Base-by-base conservation (phyloP, 35 echinoderm and acorn worm species). In the Stichopus chloronotus region DNA sequence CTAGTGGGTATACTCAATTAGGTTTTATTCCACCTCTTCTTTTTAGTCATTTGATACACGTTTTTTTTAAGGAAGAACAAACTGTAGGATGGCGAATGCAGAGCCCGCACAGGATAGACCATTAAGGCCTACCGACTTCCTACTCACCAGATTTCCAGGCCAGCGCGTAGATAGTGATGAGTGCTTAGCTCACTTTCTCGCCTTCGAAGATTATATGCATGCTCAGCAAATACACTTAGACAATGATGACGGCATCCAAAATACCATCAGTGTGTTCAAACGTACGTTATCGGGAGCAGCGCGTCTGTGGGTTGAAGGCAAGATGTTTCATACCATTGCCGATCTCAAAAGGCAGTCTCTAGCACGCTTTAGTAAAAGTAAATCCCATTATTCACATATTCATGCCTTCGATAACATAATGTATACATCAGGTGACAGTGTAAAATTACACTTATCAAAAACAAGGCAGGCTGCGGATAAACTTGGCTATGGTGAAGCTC, bases 81-180 rank as follows among this genome's bases (percentile, higher is more conserved):
- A 1, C 65, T 71, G 65, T 71, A 71, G 65, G 11, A 4, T 71
- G 65, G 65, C 65, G n/a, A 11, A 71, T n/a, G 65, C 65, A 71
- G 65, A 71, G 65, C 65, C 65, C 65, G 65, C 65, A 11, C 65
- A 71, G 65, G 65, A 71, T 71, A 71, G 65, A 71, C 65, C 65
- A 4, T 71, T 71, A 71, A 71, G 65, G 65, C 65, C 65, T 71
- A 4, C 65, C 65, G 65, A 79, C 21, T 78, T 83, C 55, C 55
- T 83, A 56, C 80, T 8, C n/a, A 13, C 54, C 54, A 7, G 80
- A 13, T 83, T 83, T 19, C 8, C 52, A 53, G 80, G 80, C n/a
- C 6, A 43, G 6, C 19, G 17, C 7, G 55, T 83, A 13, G 5
- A 83, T 20, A n/a, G 17, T 8, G 80, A 83, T 8, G 5, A 5